These are phyloP conservation scores for Macroteleia sp. DNA, from an alignment of 2,888 invertebrate species.

Conservation along the genomic window DNA sequence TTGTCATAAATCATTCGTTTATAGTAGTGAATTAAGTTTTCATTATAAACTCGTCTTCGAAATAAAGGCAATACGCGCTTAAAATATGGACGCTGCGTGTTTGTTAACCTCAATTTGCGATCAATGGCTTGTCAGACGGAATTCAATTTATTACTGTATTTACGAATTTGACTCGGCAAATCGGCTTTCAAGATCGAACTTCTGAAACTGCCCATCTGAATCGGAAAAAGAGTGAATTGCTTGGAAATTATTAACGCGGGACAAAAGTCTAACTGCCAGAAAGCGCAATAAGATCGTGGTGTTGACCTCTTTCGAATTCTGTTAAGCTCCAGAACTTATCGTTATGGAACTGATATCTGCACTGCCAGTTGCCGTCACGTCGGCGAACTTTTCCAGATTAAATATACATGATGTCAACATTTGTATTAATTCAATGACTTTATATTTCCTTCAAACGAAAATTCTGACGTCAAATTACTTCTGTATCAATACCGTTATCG, in stretches of 20 bases:
- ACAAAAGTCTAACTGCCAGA: conserved; percentile 45
- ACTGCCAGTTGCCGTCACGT: conserved; percentile 18
- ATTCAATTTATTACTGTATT: conserved; percentile 55
- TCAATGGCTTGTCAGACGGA: conserved; percentile 48
- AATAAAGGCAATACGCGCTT: conserved; percentile 25
- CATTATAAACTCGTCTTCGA: conserved; percentile 31
- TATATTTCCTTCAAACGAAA: conserved; percentile 9
- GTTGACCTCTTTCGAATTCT: conserved; percentile 45
- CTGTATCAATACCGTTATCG: not conserved
- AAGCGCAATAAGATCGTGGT: conserved; percentile 34
- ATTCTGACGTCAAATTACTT: not conserved
- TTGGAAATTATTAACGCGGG: conserved; percentile 53
- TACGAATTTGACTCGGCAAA: conserved; percentile 44
- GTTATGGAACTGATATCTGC: conserved; percentile 35
- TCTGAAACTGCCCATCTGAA: conserved; percentile 27
- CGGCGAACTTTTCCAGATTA: conserved; percentile 33
- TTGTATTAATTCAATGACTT: conserved; percentile 29
- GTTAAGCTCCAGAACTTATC: conserved; percentile 41
- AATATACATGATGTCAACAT: conserved; percentile 28
- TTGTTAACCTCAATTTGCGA: conserved; percentile 52
- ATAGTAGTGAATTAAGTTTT: conserved; percentile 32
- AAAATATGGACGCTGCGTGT: conserved; percentile 28
- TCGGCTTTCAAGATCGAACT: conserved; percentile 41
- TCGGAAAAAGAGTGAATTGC: conserved; percentile 54
- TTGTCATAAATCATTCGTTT: conserved; percentile 19